Conservation (phyloP, 2,888 invertebrate species). For the Trachelus iudaicus region DNA sequence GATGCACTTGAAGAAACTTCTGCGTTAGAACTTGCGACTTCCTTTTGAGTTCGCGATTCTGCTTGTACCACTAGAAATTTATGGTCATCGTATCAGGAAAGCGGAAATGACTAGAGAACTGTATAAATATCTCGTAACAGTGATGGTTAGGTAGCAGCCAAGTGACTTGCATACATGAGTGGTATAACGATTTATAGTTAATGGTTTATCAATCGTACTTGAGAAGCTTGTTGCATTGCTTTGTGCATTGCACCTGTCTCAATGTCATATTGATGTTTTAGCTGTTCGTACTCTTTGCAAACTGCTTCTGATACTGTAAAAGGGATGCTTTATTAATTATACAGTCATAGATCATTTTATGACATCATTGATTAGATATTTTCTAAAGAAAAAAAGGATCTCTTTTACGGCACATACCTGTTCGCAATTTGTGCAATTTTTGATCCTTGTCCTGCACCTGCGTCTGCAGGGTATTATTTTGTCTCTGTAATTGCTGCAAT, state of each 20-base stretch:
- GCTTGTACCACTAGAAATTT: constrained; percentile 77
- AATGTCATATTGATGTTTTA: constrained; percentile 79
- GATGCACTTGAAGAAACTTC: constrained; percentile 70
- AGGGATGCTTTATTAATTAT: constrained; percentile 8
- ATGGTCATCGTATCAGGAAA: not conserved
- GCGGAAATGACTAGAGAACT: not conserved
- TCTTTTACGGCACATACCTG: constrained; percentile 49
- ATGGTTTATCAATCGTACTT: constrained; percentile 41
- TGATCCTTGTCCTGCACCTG: constrained; percentile 74
- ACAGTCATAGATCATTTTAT: not conserved
- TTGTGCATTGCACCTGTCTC: constrained; percentile 81
- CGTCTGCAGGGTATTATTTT: constrained; percentile 71
- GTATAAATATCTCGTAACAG: not conserved
- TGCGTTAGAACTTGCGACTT: constrained; percentile 75
- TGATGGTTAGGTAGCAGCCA: not conserved
- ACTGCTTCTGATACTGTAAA: constrained; percentile 75
- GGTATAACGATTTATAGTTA: not conserved
- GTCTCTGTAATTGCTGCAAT: constrained; percentile 71
- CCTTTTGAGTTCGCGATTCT: constrained; percentile 78
- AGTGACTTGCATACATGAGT: not conserved
- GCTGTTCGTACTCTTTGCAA: constrained; percentile 79
- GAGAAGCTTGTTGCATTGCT: constrained; percentile 74
- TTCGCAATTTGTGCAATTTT: constrained; percentile 70
- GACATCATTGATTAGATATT: not conserved
- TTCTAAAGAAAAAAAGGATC: not conserved